Base-by-base conservation (phyloP, 2,888 invertebrate genomes). In the Chloroclystis v-ata region DNA sequence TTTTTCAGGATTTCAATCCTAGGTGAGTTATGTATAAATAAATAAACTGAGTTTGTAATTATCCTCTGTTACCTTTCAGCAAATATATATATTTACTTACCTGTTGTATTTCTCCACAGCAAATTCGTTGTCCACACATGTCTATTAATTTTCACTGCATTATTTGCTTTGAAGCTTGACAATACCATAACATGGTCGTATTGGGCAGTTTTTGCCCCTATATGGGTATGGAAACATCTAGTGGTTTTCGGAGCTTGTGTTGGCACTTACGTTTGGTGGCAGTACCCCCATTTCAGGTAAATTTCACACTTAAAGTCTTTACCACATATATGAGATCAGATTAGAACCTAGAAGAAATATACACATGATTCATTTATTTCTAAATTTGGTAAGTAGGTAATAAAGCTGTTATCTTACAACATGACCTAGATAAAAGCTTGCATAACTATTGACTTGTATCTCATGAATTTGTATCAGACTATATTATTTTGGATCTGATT, bases 151-250 rank as follows among this genome's bases (percentile, higher is more conserved):
- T 99, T 99, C 82, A 95, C 97, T 49, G 91, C 95, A 52, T 89
- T 99, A 59, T 93, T 99, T 78, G 95, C 98, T 9, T 89, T 99
- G 65, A 92, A 95, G 67, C 89, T 97, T 61, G 99, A 99, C 87
- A 92, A 93, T 55, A 91, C 91, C 51, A 93, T 96, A 72, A 91
- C 94, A 72, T 97, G 97, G 96, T 97, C 96, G 37, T 98, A 94
- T 82, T 98, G 98, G 97, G 93, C 95, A 5, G 94, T 99, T 32
- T 99, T 99, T 81, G 91, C 95, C 12, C 99, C 99, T 40, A 93
- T 99, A 72, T 99, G 98, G 98, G 92, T 97, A 61, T 99, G 99
- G 97, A 99, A 99, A 77, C 90, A 92, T 54, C 90, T 97, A 73
- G 98, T 97, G 10, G 93, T 98, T 29, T 72, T 93, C 43, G 99